Evolutionary conservation across 2,797 vertebrate genomes (phyloP).

Genomic region (Tympanoctomys barrerae): DNA sequence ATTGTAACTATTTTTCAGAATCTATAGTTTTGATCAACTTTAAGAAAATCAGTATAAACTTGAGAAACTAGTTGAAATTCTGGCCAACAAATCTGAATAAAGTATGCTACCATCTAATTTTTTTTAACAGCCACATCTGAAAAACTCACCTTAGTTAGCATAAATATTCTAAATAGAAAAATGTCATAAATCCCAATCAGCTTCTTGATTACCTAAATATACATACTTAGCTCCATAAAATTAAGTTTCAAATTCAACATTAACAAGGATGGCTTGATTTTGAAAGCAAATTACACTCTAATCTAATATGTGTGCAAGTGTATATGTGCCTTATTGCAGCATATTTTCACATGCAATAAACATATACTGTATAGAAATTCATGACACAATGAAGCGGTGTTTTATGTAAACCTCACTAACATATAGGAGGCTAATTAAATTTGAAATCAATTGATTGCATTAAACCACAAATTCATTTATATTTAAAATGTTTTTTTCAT

Average conservation of each 20-base stretch:
- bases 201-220: constrained; percentile 60
- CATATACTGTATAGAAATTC: neutral
- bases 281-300: neutral
- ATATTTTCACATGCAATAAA: neutral
- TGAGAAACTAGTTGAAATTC: constrained; percentile 45
- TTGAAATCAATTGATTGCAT: constrained; percentile 52
- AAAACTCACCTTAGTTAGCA: constrained; percentile 47
- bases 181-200: constrained; percentile 56
- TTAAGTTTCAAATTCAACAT: constrained; percentile 70
- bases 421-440: neutral
- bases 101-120: neutral
- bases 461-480: constrained; percentile 50
- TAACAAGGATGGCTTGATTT: constrained; percentile 42
- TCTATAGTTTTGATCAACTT: neutral
- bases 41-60: constrained; percentile 34
- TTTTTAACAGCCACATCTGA: constrained; percentile 54
- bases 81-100: constrained; percentile 40
- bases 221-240: constrained; percentile 65
- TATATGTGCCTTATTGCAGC: neutral
- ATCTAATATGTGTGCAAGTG: neutral
- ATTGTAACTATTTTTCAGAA: neutral
- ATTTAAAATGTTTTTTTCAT: neutral
- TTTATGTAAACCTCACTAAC: neutral
- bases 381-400: constrained; percentile 17
- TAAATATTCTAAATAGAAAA: constrained; percentile 74